Evolutionary conservation across 2,888 invertebrate species (phyloP), one percentile per base, ranked within the genome.

Genomic region (Cantharis nigra): DNA sequence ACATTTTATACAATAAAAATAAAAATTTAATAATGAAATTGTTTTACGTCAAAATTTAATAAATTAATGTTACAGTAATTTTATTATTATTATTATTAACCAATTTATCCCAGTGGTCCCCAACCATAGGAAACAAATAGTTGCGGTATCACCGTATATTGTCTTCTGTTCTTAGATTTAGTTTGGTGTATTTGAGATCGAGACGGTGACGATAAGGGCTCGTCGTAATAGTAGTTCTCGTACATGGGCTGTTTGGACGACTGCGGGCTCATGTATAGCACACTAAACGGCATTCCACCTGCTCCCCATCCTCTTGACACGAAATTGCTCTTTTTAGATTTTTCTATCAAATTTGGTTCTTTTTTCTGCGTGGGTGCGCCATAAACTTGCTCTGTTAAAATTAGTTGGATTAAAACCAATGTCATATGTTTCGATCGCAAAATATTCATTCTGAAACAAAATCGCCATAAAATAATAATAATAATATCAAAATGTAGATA

Each of bases 51-150:
- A 16, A 16, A 16, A 16, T 16, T 49, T 49, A 49, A 49, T 49
- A 49, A 49, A 49, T 49, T 49, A 49, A 49, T n/a, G 49, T n/a
- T 49, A n/a, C 5, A 49, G n/a, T 49, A 49, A 49, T 7, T n/a
- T 49, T 7, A 49, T 49, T n/a, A 49, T 49, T n/a, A 49, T 49
- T 16, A 16, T 16, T 20, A 20, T 2, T n/a, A 49, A 49, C 2
- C 7, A 49, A 49, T 87, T 84, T 87, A 88, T 62, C 90, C 90
- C n/a, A 88, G 83, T 2, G 90, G 89, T 9, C 90, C 90, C 91
- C 91, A 91, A 13, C 90, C 90, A 79, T 90, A 90, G 0, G 91
- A 90, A 71, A 90, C 88, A 82, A 90, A 91, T 16, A 91, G 83
- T 78, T 90, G 90, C 2, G 91, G 91, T 81, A 91, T 88, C 71